Percentiles rank a stretch among this genome's conserved stretches.
phyloP scores from a whole-genome alignment of 1,140 invertebrate genomes.

The Drosophila persimilis region DNA sequence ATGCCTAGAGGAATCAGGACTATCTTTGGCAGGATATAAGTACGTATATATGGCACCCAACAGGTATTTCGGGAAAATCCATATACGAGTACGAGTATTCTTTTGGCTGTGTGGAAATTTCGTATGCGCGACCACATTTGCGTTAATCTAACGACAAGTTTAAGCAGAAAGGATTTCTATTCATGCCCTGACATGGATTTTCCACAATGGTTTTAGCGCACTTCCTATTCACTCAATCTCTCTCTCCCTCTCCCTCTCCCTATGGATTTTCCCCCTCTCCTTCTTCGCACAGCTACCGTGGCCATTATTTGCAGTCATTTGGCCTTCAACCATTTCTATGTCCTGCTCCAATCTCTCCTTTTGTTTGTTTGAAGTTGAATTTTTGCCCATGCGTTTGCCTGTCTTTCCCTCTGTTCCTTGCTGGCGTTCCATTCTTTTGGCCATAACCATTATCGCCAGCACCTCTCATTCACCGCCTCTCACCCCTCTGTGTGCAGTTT shows the following conservation, averaged over 20 bases:
- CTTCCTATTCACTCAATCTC: conserved; percentile 1
- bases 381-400: conserved; percentile 28
- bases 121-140: conserved; percentile 76
- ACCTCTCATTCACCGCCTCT: conserved; percentile 44
- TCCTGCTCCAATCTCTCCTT: conserved; percentile 52
- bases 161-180: conserved; percentile 77
- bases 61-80: conserved; percentile 53
- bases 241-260: conserved; percentile 11
- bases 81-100: conserved; percentile 7
- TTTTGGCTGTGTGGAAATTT: conserved; percentile 34
- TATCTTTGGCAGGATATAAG: not conserved
- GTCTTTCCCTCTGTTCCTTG: conserved; percentile 35
- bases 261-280: conserved; percentile 1
- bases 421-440: conserved; percentile 32
- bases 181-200: conserved; percentile 51
- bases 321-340: conserved; percentile 53
- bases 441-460: conserved; percentile 79
- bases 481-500: conserved; percentile 24
- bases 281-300: not conserved
- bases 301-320: conserved; percentile 79
- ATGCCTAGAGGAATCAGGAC: conserved; percentile 15
- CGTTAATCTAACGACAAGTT: conserved; percentile 80
- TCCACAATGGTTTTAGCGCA: too few species aligned
- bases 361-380: conserved; percentile 42
- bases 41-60: conserved; percentile 39